A percentile compares a stretch with the other conserved stretches of the same genome.
Evolutionary conservation across 2,888 invertebrate genomes (phyloP).

Genomic region (Caenorhabditis doughertyi): DNA sequence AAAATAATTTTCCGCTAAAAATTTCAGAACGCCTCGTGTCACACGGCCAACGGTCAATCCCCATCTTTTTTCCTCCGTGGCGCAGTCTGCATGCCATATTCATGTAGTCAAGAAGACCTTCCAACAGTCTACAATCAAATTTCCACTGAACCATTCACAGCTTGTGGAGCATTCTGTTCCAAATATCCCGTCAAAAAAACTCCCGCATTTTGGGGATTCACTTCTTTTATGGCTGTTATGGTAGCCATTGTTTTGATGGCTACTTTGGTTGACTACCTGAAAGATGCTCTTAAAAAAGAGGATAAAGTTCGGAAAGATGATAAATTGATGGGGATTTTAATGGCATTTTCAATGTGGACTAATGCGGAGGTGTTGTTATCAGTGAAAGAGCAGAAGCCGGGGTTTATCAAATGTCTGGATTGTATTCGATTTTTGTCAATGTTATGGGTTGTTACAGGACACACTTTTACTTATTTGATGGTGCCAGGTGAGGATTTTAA

Average conservation of each 20-base stretch:
- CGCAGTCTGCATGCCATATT: conserved; percentile 64
- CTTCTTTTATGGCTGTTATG: conserved; percentile 43
- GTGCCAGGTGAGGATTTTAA: conserved; percentile 19
- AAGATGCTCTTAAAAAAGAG: neutral
- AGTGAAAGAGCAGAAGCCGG: conserved; percentile 60
- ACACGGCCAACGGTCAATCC: conserved; percentile 16
- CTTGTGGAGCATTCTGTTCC: conserved; percentile 39
- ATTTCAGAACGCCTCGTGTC: conserved; percentile 35
- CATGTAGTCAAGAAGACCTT: conserved; percentile 40
- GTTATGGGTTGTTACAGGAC: conserved; percentile 73
- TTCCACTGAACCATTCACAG: conserved; percentile 34
- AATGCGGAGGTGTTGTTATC: conserved; percentile 54
- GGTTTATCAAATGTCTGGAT: conserved; percentile 70
- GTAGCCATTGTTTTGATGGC: conserved; percentile 16
- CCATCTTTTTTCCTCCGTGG: conserved; percentile 26
- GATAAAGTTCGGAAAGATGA: neutral
- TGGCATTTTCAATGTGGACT: conserved; percentile 66
- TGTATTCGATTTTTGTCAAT: conserved; percentile 76
- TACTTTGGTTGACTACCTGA: conserved; percentile 34
- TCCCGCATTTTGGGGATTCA: conserved; percentile 50
- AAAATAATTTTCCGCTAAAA: neutral
- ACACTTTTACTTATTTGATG: conserved; percentile 45
- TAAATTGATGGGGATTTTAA: conserved; percentile 8
- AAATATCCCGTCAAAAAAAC: conserved; percentile 38
- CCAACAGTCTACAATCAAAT: conserved; percentile 49